These are phyloP conservation scores for Hetaerina americana DNA, from an alignment of 1,140 invertebrate species.

Conservation along the genomic window DNA sequence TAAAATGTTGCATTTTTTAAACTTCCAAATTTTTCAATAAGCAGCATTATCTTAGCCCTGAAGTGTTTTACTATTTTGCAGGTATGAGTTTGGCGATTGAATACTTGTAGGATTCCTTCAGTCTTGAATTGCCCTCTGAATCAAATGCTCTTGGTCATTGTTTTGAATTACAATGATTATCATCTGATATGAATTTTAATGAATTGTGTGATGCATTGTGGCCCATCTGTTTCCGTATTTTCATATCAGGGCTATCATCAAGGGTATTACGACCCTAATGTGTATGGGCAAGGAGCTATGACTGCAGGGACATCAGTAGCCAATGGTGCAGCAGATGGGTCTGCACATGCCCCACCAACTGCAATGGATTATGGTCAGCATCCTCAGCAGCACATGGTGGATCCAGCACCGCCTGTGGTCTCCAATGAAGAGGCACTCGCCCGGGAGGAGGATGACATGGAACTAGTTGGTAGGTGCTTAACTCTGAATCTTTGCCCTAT, in stretches of 20 bases:
- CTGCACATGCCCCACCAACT: conserved; percentile 18
- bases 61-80: too few species aligned
- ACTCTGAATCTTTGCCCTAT: conserved; percentile 2
- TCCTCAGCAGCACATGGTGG: conserved; percentile 20
- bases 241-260: not conserved
- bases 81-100: too few species aligned
- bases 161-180: too few species aligned
- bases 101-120: too few species aligned
- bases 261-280: conserved; percentile 24
- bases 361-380: conserved; percentile 24
- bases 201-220: too few species aligned
- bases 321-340: conserved; percentile 28
- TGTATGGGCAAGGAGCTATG: conserved; percentile 15
- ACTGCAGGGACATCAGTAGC: conserved; percentile 26
- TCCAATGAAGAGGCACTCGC: conserved; percentile 14
- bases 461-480: conserved; percentile 40
- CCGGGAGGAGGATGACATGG: conserved; percentile 39
- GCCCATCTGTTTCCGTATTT: not conserved
- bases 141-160: too few species aligned
- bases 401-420: conserved; percentile 17
- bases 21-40: too few species aligned
- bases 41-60: too few species aligned
- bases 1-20: too few species aligned
- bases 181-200: too few species aligned
- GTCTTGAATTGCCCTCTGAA: too few species aligned